A percentile compares a stretch with the other conserved stretches of the same genome.
phyloP scores from a whole-genome alignment of 2,888 invertebrate genomes.

The Ypsolopha sequella region DNA sequence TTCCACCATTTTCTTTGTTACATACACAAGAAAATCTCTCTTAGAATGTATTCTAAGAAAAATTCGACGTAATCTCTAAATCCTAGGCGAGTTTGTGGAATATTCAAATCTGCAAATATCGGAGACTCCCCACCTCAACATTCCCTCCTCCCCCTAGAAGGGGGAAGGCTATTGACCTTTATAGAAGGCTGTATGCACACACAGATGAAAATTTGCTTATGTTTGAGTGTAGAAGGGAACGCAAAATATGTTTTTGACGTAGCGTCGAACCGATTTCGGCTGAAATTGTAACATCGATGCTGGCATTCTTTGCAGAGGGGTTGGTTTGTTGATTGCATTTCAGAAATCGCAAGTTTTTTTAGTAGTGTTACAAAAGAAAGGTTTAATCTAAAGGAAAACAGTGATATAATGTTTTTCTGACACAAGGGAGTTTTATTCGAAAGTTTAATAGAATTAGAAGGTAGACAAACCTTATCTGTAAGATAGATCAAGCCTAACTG shows the following conservation, averaged over 20 bases:
- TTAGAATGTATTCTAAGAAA: constrained; percentile 26
- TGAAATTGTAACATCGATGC: constrained; percentile 33
- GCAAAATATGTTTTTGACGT: constrained; percentile 63
- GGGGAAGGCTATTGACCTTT: constrained; percentile 52
- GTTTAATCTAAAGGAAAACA: too few species aligned
- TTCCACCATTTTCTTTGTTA: too few species aligned
- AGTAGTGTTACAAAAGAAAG: too few species aligned
- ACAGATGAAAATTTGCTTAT: neutral
- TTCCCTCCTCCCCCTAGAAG: neutral
- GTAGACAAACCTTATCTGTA: too few species aligned
- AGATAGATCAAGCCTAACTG: too few species aligned
- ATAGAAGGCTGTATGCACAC: constrained; percentile 34
- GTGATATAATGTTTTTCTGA: too few species aligned
- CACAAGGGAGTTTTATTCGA: too few species aligned
- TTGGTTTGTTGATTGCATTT: too few species aligned
- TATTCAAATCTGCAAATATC: constrained; percentile 60
- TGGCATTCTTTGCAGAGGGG: too few species aligned
- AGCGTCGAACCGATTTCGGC: constrained; percentile 24
- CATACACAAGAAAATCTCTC: constrained; percentile 11
- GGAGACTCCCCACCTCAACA: constrained; percentile 29
- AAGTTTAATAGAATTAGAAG: too few species aligned
- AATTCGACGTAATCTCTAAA: constrained; percentile 38
- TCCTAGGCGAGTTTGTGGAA: constrained; percentile 38
- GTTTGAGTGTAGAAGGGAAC: constrained; percentile 14
- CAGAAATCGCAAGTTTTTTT: too few species aligned